Conservation (phyloP, 2,113 vertebrate genomes). For the Perognathus longimembris region DNA sequence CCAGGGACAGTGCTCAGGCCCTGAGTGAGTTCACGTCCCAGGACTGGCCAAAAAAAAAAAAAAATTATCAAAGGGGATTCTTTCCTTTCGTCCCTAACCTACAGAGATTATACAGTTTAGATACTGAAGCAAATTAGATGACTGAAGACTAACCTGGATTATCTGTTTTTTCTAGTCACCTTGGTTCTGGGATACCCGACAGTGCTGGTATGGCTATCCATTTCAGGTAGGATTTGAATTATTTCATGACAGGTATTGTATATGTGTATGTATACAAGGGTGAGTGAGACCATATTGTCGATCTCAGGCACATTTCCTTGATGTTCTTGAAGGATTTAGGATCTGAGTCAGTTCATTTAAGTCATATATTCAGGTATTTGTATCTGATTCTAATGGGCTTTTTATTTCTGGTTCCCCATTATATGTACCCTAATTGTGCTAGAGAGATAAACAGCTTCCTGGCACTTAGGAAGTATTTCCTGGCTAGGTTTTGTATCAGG, state of each 20-base stretch:
- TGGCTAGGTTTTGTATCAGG: slow-evolving; percentile 28
- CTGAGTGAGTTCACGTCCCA: no score
- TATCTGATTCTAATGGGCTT: slow-evolving; percentile 46
- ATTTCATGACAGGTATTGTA: slow-evolving; percentile 1
- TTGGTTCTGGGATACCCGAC: slow-evolving; percentile 97
- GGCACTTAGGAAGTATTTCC: slow-evolving; percentile 30
- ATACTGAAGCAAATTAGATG: neutral
- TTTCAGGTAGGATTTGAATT: slow-evolving; percentile 90
- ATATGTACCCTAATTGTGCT: neutral
- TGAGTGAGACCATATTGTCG: neutral
- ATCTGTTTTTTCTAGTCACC: slow-evolving; percentile 86
- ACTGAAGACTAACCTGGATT: slow-evolving; percentile 50
- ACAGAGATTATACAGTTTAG: neutral
- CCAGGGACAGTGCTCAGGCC: no score
- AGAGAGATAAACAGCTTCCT: slow-evolving; percentile 18
- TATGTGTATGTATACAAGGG: neutral
- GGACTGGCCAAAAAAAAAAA: no score
- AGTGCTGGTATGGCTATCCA: slow-evolving; percentile 97
- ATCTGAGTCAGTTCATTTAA: neutral
- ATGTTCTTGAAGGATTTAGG: neutral
- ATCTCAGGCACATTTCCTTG: neutral
- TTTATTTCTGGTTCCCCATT: slow-evolving; percentile 21
- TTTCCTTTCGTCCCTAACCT: neutral
- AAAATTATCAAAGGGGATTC: no score
- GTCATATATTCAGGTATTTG: neutral